A percentile compares a stretch with the other conserved stretches of the same genome.
Evolutionary conservation across 2,797 vertebrate genomes (phyloP).

Genomic region (Phrynocephalus guinanensis): DNA sequence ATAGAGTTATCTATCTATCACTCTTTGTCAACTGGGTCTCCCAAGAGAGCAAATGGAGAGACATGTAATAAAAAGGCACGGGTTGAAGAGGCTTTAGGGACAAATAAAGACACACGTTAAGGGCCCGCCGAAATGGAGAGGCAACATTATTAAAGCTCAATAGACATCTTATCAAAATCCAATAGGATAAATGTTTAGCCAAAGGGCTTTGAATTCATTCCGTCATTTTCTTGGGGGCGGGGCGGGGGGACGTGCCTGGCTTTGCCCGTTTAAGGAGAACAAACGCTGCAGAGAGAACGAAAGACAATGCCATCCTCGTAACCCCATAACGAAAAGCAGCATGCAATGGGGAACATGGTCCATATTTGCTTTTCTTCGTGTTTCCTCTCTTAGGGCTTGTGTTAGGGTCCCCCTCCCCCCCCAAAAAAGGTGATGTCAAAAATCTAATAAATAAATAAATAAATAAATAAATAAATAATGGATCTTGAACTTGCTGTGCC

Average conservation of each 20-base stretch:
- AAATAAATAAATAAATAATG: too few species aligned
- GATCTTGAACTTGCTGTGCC: not conserved
- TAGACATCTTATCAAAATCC: slow-evolving; percentile 90
- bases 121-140: slow-evolving; percentile 86
- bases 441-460: not conserved
- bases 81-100: slow-evolving; percentile 86
- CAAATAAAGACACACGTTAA: slow-evolving; percentile 86
- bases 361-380: not conserved
- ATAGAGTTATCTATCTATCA: slow-evolving; percentile 86
- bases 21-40: slow-evolving; percentile 76
- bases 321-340: slow-evolving; percentile 52
- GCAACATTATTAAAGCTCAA: slow-evolving; percentile 91
- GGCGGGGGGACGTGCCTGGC: slow-evolving; percentile 69
- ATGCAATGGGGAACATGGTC: slow-evolving; percentile 78
- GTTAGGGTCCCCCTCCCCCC: not conserved
- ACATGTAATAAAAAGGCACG: slow-evolving; percentile 84
- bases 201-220: slow-evolving; percentile 78
- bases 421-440: not conserved
- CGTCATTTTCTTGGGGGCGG: slow-evolving; percentile 72
- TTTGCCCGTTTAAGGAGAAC: slow-evolving; percentile 84
- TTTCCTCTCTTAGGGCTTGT: not conserved
- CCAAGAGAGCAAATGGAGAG: slow-evolving; percentile 80
- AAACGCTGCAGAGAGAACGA: slow-evolving; percentile 70
- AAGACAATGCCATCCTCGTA: slow-evolving; percentile 82
- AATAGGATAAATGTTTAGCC: slow-evolving; percentile 83